These are phyloP conservation scores for Pterocles orientalis DNA, from an alignment of 2,113 vertebrate genomes.

Conservation along the genomic window DNA sequence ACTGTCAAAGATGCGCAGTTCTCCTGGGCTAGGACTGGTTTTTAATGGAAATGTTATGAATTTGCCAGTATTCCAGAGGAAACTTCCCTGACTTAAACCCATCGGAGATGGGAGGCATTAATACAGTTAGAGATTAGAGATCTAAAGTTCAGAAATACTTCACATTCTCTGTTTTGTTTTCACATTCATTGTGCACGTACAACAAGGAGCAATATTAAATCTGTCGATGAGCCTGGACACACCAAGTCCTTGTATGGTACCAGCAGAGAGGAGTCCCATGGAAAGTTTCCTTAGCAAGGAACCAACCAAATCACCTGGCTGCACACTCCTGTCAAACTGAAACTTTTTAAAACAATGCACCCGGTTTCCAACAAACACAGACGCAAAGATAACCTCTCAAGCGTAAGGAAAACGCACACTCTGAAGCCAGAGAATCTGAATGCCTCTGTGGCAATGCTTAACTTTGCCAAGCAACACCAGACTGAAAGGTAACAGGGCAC, in stretches of 20 bases:
- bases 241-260: accelerated
- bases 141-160: not conserved
- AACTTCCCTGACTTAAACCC: accelerated
- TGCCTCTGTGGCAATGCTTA: not conserved
- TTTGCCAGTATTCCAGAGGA: not conserved
- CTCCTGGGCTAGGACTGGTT: not conserved
- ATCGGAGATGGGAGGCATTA: not conserved
- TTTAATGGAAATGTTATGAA: not conserved
- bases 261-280: not conserved
- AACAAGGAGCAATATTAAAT: not conserved
- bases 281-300: not conserved
- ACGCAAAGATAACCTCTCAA: not conserved
- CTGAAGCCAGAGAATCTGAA: not conserved
- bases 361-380: accelerated
- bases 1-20: not conserved
- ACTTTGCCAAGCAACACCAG: not conserved
- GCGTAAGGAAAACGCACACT: accelerated
- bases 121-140: not conserved
- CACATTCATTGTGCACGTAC: too few relatives aligned
- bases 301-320: not conserved
- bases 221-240: not conserved
- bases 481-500: not conserved
- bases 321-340: not conserved
- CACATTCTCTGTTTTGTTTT: not conserved
- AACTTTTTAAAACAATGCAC: not conserved